Base-by-base conservation (phyloP, 2,797 vertebrate species). In the Halcyon chelicuti region DNA sequence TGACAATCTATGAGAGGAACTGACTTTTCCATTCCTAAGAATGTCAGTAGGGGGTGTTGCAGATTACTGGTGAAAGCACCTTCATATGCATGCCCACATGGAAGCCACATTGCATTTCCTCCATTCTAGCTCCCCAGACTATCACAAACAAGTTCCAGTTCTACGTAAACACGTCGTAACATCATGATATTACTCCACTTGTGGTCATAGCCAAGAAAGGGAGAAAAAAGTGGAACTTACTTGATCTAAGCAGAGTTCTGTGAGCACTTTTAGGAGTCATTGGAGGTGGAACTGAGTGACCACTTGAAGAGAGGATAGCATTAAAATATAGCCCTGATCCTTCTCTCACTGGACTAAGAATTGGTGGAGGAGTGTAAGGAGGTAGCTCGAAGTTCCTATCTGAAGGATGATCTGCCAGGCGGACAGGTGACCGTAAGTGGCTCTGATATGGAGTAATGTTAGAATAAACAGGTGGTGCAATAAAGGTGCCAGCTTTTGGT, bases 251-350 rank as follows among this genome's bases (percentile, higher is more conserved):
- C 67, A 99, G 98, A 95, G 99, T 99, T 92, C 99, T 98, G 46
- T 99, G 98, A 65, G 99, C 98, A 9, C 99, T 99, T 97, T 99
- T 99, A 82, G 99, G 99, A 2, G 99, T 99, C 23, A 98, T 98
- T 4, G 99, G 99, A 15, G 99, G 99, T 14, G 99, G 98, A 80
- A 99, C 98, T 0, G 98, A 98, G 95, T 98, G 98, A 55, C 97
- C 96, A 51, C 98, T 97, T 81, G 98, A 98, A 10, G 99, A 99
- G 62, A 99, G 98, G 97, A 99, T 99, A 51, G 99, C 99, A 55
- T 99, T 99, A 98, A 99, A 99, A 97, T 99, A 99, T 12, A 99
- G 99, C 58, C 99, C 99, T 0, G 99, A 99, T 86, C 99, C 99
- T 96, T 99, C 99, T 16, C 99, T 98, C 54, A 99, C 99, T 0